Base-by-base conservation (phyloP, 2,888 invertebrate species). In the Gonocerus acuteangulatus region DNA sequence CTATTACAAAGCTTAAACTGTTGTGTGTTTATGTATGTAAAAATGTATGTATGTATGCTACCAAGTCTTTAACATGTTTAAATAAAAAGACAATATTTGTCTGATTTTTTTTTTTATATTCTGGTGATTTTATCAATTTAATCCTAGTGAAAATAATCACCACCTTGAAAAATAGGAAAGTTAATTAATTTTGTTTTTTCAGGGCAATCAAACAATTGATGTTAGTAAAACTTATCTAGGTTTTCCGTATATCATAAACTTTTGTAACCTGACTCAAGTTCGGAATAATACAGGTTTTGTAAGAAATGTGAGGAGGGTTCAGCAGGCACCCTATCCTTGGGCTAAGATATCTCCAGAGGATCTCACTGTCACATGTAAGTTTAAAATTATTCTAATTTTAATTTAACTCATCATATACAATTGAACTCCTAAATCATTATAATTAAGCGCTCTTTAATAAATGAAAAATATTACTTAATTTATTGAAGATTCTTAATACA, bases 311-410 rank as follows among this genome's bases (percentile, higher is more conserved):
- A 78, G 89, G 22, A 80, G 92, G 64, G 82, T 84, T 34, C 83
- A 86, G 68, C 87, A 87, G 74, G 87, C 89, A 21, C 89, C 90
- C 39, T 91, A 90, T 79, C 90, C 91, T 60, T 76, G 87, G 69
- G 83, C 87, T 15, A 85, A 86, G 74, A 78, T 85, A 13, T 80
- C 80, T 58, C 74, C 78, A 36, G 75, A 76, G 66, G 73, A 77
- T 69, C 68, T 76, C 52, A 71, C 72, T 36, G 71, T 76, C 58
- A 72, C 74, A 67, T 71, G 73, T 72, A 65, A 68, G 62, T 64
- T 18, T 47, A n/a, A n/a, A n/a, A n/a, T n/a, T n/a, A n/a, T 44
- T 51, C 18, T 52, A 39, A 19, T 19, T 32, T 58, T 27, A 13
- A 45, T 3, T 52, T 16, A 23, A 42, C 1, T 23, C 32, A 15